phyloP scores from a whole-genome alignment of 2,113 vertebrate species.

The Paracanthobrama guichenoti region DNA sequence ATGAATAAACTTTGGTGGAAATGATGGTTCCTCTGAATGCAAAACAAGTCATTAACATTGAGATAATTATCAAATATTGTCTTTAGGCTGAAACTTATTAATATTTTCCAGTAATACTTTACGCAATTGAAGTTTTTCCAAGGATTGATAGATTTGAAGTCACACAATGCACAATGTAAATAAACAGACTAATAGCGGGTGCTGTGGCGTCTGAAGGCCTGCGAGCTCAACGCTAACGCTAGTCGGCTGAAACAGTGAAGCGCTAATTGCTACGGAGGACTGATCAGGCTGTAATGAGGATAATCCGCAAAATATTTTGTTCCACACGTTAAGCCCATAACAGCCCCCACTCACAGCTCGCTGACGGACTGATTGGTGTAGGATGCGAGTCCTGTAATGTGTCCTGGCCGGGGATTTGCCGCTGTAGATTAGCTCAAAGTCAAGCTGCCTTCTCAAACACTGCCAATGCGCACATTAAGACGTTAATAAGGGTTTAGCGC shows the following conservation, averaged over 20 bases:
- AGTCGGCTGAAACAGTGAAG: not conserved
- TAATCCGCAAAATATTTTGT: slow-evolving; percentile 12
- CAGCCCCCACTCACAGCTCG: not conserved
- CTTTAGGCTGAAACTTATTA: not conserved
- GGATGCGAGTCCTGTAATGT: slow-evolving; percentile 47
- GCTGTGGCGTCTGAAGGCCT: not conserved
- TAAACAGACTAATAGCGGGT: not conserved
- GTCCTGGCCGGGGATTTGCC: slow-evolving; percentile 16
- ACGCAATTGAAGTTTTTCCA: not conserved
- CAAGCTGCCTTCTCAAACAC: slow-evolving; percentile 47
- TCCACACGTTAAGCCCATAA: not conserved
- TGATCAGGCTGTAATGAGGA: slow-evolving; percentile 13
- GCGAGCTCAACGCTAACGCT: not conserved
- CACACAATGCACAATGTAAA: slow-evolving; percentile 7
- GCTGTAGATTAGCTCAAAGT: slow-evolving; percentile 44
- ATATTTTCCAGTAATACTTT: not conserved
- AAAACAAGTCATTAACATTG: not conserved
- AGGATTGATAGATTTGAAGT: not conserved
- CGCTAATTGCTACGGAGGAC: not conserved
- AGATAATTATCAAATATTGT: not conserved
- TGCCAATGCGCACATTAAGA: not conserved
- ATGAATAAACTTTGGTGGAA: not conserved
- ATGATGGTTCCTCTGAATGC: not conserved
- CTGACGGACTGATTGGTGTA: slow-evolving; percentile 18
- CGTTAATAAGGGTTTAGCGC: no score